These are phyloP conservation scores for Aleadryas rufinucha DNA, from an alignment of 2,113 vertebrate genomes.

Conservation along the genomic window DNA sequence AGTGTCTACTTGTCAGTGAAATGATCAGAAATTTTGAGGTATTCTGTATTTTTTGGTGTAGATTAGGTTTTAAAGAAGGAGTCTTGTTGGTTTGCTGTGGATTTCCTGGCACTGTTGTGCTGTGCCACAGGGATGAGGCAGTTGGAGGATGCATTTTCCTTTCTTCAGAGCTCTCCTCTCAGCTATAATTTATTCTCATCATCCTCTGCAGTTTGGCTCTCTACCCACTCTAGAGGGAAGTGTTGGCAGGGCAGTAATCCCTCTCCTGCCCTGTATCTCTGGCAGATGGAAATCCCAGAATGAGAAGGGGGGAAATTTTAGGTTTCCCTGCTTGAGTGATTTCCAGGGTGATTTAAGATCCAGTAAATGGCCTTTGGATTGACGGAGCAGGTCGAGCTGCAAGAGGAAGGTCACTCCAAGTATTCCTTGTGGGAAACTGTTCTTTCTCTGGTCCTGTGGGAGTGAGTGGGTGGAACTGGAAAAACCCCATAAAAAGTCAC, in stretches of 20 bases:
- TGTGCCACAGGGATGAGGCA: neutral
- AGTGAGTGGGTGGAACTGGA: slow-evolving; percentile 15
- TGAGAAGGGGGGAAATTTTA: neutral
- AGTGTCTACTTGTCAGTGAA: neutral
- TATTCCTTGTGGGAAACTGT: neutral
- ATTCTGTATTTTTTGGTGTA: neutral
- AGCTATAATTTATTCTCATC: slow-evolving; percentile 35
- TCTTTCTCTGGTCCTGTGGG: neutral
- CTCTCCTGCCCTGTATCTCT: neutral
- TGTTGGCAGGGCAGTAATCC: slow-evolving; percentile 35
- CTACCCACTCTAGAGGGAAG: neutral
- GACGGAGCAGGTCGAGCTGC: fast-evolving
- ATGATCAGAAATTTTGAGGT: neutral
- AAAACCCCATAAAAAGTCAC: neutral
- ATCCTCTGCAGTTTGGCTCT: slow-evolving; percentile 38
- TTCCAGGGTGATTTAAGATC: neutral
- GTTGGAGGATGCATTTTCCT: neutral
- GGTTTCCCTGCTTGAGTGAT: neutral
- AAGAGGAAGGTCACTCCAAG: neutral
- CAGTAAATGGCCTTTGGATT: neutral
- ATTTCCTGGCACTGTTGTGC: neutral
- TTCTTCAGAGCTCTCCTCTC: neutral
- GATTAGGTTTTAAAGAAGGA: neutral
- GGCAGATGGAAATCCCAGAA: slow-evolving; percentile 24
- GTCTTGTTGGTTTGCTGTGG: neutral